Evolutionary conservation across 2,113 vertebrate species (phyloP).

Genomic region (Microcebus ravelobensis): DNA sequence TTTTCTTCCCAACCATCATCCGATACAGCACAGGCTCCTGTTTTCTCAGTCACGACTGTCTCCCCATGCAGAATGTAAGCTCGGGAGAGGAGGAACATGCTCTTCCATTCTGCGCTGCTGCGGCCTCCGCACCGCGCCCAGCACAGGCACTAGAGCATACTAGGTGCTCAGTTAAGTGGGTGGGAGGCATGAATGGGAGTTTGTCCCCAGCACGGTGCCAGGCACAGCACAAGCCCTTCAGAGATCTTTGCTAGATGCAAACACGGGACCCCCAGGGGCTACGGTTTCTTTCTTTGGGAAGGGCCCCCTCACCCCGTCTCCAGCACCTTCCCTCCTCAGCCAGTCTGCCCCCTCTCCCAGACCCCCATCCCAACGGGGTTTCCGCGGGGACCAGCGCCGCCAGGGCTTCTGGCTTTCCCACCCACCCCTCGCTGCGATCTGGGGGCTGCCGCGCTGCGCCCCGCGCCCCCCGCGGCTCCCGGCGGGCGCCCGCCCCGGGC

Average conservation of each 20-base stretch:
- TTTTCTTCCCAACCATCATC: neutral
- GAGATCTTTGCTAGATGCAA: neutral
- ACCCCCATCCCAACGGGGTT: neutral
- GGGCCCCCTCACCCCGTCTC: neutral
- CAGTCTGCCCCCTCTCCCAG: neutral
- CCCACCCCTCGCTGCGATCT: neutral
- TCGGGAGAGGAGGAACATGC: neutral
- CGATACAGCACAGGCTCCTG: neutral
- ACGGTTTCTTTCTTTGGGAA: neutral
- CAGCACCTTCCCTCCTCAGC: neutral
- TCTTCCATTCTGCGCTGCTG: neutral
- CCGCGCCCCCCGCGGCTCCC: neutral
- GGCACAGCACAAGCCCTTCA: neutral
- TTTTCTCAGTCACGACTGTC: neutral
- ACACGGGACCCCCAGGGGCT: neutral
- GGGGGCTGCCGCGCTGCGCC: neutral
- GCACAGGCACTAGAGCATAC: neutral
- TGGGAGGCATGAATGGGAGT: neutral
- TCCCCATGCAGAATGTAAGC: neutral
- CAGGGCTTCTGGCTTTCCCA: neutral
- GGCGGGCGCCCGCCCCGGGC: constrained; percentile 61
- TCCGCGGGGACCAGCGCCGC: neutral
- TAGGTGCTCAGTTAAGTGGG: neutral
- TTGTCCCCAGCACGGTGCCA: neutral
- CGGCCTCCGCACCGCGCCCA: neutral